A percentile compares a stretch with the other conserved stretches of the same genome.
These are phyloP conservation scores for Neomicropteryx cornuta DNA, from an alignment of 1,140 invertebrate species.

Conservation along the genomic window DNA sequence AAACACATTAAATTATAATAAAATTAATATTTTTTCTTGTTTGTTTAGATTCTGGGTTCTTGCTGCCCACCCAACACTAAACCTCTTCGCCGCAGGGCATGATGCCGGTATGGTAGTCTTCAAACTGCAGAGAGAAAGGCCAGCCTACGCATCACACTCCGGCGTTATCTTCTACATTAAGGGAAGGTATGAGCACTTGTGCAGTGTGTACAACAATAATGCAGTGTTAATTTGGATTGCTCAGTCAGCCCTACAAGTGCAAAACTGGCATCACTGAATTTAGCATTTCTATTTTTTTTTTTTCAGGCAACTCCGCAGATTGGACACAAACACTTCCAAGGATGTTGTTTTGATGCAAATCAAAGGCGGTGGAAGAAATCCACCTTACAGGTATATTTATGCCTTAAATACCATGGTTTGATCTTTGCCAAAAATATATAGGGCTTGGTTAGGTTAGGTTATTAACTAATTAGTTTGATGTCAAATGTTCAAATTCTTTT, in stretches of 20 bases:
- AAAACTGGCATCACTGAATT: too few relatives aligned
- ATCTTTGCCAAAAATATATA: too few relatives aligned
- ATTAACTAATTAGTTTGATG: too few relatives aligned
- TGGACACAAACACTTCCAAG: constrained; percentile 90
- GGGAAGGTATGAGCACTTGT: constrained; percentile 67
- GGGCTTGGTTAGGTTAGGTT: too few relatives aligned
- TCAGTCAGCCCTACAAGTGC: too few relatives aligned
- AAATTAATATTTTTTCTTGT: too few relatives aligned
- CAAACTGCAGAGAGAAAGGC: constrained; percentile 88
- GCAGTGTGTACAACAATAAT: too few relatives aligned
- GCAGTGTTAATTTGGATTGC: too few relatives aligned
- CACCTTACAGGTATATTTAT: constrained; percentile 52
- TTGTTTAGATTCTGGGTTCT: constrained; percentile 97
- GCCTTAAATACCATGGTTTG: too few relatives aligned
- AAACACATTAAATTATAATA: too few relatives aligned
- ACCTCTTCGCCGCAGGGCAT: constrained; percentile 88
- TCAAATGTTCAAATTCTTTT: too few relatives aligned
- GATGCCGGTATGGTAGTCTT: constrained; percentile 76
- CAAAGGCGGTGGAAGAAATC: constrained; percentile 62
- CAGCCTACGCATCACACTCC: constrained; percentile 88
- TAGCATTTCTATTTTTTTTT: too few relatives aligned
- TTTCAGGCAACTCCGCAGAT: constrained; percentile 54
- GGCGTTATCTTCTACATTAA: constrained; percentile 96
- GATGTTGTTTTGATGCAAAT: constrained; percentile 90
- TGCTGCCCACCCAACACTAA: constrained; percentile 77